Base-by-base conservation (phyloP, 1,140 invertebrate genomes). In the Teleopsis dalmanni region DNA sequence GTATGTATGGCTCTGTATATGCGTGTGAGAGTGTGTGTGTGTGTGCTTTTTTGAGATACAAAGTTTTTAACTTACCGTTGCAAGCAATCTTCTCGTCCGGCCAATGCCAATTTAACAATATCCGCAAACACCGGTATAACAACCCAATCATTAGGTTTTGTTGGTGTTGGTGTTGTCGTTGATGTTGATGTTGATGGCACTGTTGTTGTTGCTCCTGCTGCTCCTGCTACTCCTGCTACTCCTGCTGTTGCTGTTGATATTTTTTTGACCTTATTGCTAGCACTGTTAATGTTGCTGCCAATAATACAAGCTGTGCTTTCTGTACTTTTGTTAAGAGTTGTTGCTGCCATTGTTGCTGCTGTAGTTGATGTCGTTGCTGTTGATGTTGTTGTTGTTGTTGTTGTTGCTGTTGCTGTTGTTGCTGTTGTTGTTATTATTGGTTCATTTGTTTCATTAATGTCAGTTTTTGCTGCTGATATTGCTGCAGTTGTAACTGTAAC, bases 71-170 rank as follows among this genome's bases (percentile, higher is more conserved):
- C 66, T 62, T 53, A 68, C 64, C 62, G 51, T 50, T 60, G 65
- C 50, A 66, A 57, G 55, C 67, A 66, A 46, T 68, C 63, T 41
- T 66, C 62, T 50, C 65, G 61, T 55, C 62, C 63, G 47, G 49
- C 55, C 52, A 66, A 25, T 40, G 67, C 67, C 57, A 70, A 60
- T 60, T 67, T 67, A 56, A 70, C 65, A 59, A 70, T 70, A 60
- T 70, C 67, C 55, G 60, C 58, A 65, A 70, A 69, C 51, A 70
- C 66, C 35, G 67, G 66, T 57, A 70, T 65, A 54, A 65, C 67
- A 55, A 70, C 65, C 64, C 67, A 70, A 59, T 70, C 65, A 55
- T 68, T 66, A 40, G 61, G 57, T 53, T 68, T 63, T 25, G 45
- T 54, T 19, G 48, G 21, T 33, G 23, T 18, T 18, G 47, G 3